Evolutionary conservation across 2,888 invertebrate species (phyloP).

Genomic region (Phengaris alcon): DNA sequence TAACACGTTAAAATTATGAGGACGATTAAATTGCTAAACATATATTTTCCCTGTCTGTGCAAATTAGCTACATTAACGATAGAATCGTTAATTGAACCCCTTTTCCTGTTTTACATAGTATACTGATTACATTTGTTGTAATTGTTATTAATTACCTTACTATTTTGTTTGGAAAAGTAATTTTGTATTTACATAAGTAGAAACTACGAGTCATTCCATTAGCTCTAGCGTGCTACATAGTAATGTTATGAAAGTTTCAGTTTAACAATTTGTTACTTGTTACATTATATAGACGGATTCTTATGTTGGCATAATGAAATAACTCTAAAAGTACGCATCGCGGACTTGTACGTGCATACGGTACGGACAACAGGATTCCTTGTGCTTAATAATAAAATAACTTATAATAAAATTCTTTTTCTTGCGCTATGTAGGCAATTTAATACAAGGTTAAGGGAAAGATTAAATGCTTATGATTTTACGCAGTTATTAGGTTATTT

Average conservation of each 20-base stretch:
- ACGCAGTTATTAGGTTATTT: slow-evolving; percentile 21
- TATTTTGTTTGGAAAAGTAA: no score
- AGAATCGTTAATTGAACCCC: no score
- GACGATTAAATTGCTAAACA: no score
- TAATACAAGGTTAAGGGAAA: not conserved
- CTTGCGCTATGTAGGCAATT: not conserved
- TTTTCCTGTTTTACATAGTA: no score
- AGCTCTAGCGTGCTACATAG: not conserved
- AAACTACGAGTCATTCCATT: no score
- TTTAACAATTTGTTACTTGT: slow-evolving; percentile 12
- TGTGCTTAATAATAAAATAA: slow-evolving; percentile 2
- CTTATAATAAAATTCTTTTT: slow-evolving; percentile 3
- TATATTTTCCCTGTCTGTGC: not conserved
- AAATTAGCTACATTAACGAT: not conserved
- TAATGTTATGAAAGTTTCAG: slow-evolving; percentile 2
- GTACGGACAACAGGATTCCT: not conserved
- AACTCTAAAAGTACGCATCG: slow-evolving; percentile 11
- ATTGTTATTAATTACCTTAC: no score
- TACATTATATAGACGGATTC: slow-evolving; percentile 9
- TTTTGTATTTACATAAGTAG: no score
- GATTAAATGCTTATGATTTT: slow-evolving; percentile 9
- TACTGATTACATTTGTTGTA: no score
- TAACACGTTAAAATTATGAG: no score
- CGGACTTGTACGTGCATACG: slow-evolving; percentile 4
- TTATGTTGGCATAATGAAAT: slow-evolving; percentile 19